Conservation (phyloP, 1,140 invertebrate species). For the Heterodera carotae region DNA sequence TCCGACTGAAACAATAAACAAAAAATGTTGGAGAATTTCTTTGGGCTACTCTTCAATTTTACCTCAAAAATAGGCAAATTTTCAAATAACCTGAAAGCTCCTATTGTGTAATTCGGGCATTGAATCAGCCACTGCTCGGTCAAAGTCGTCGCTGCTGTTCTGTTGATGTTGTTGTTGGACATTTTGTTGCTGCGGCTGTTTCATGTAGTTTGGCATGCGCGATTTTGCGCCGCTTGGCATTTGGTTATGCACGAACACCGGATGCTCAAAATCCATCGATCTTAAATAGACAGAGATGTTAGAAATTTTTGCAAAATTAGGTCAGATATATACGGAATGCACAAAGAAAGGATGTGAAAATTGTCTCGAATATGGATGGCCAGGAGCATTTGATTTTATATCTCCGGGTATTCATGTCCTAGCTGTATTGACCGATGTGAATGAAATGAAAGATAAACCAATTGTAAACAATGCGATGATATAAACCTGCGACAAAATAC, state of each 20-base stretch:
- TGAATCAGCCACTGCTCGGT: slow-evolving; percentile 55
- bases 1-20: slow-evolving; percentile 35
- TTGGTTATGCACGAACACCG: slow-evolving; percentile 52
- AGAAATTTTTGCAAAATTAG: not conserved
- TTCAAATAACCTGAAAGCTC: slow-evolving; percentile 26
- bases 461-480: no score
- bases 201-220: slow-evolving; percentile 40
- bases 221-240: slow-evolving; percentile 6
- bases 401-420: no score
- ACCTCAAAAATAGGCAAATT: not conserved
- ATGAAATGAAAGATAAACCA: no score
- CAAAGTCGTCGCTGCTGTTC: slow-evolving; percentile 50
- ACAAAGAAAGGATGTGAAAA: no score
- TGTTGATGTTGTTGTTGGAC: slow-evolving; percentile 35
- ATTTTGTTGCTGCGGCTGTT: slow-evolving; percentile 29
- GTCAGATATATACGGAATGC: no score
- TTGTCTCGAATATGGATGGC: no score
- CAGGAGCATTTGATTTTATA: no score
- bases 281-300: slow-evolving; percentile 33
- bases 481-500: no score
- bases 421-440: no score
- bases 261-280: slow-evolving; percentile 64
- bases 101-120: slow-evolving; percentile 60
- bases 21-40: not conserved
- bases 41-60: no score